Evolutionary conservation across 2,113 vertebrate species (phyloP).

Genomic region (Bungarus multicinctus): DNA sequence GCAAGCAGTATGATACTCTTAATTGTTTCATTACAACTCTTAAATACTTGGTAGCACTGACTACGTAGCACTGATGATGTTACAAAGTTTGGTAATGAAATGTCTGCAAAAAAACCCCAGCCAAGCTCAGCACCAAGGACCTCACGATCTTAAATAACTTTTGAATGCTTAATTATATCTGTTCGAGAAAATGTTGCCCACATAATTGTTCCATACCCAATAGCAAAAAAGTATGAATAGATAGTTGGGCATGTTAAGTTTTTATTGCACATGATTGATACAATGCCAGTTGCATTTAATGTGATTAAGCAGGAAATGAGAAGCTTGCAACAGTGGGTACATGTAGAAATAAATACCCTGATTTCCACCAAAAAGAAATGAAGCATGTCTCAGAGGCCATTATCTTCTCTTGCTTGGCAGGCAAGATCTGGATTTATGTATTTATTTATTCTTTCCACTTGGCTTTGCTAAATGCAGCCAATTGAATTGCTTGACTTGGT

Average conservation of each 20-base stretch:
- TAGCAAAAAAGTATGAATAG: background rate
- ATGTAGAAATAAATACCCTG: background rate
- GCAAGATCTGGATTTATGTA: background rate
- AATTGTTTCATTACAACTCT: background rate
- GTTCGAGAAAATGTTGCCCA: background rate
- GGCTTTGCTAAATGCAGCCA: background rate
- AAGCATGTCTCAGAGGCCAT: background rate
- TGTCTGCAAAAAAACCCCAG: background rate
- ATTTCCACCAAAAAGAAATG: background rate
- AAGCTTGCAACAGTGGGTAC: background rate
- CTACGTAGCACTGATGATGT: background rate
- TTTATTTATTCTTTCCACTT: background rate
- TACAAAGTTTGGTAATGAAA: background rate
- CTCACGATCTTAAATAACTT: background rate
- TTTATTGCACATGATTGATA: background rate
- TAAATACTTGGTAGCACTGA: background rate
- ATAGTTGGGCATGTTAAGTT: background rate
- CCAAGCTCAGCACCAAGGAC: background rate
- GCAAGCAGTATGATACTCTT: background rate
- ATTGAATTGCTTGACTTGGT: background rate
- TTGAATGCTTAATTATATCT: background rate
- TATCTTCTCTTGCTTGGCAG: background rate
- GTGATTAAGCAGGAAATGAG: background rate
- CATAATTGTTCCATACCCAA: background rate
- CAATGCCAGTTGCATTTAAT: background rate